These are phyloP conservation scores for Dynastes hyllus DNA, from an alignment of 2,888 invertebrate genomes.

Conservation along the genomic window DNA sequence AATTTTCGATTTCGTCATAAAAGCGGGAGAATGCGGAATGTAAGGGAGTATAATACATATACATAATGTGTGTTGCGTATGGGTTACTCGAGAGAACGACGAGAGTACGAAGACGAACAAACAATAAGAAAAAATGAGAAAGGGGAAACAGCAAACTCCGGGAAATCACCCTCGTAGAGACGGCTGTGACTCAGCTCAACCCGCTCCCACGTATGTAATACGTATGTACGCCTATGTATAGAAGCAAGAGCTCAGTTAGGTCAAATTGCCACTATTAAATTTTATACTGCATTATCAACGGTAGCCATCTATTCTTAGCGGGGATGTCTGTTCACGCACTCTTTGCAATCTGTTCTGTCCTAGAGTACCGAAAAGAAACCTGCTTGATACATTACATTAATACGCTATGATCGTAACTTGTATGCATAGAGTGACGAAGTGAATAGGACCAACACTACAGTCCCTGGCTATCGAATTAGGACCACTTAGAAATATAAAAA, in stretches of 20 bases:
- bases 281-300: conserved; percentile 49
- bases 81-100: conserved; percentile 19
- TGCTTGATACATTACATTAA: too few species aligned
- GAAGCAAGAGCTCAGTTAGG: conserved; percentile 55
- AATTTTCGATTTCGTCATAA: conserved; percentile 47
- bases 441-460: too few species aligned
- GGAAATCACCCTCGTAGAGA: conserved; percentile 57
- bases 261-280: conserved; percentile 51
- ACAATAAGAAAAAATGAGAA: conserved; percentile 24
- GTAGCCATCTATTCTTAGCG: conserved; percentile 46
- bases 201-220: conserved; percentile 46
- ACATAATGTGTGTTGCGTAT: conserved; percentile 34
- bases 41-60: conserved; percentile 13
- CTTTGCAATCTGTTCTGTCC: neutral
- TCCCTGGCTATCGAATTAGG: too few species aligned
- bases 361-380: too few species aligned
- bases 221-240: conserved; percentile 51
- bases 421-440: too few species aligned
- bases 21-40: conserved; percentile 28
- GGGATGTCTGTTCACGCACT: conserved; percentile 24
- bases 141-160: conserved; percentile 43
- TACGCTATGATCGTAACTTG: too few species aligned
- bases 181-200: conserved; percentile 57
- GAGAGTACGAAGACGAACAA: neutral
- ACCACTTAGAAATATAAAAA: too few species aligned